Evolutionary conservation across 2,113 vertebrate genomes (phyloP), one percentile per base, ranked within the genome.

Genomic region (Aegypius monachus): DNA sequence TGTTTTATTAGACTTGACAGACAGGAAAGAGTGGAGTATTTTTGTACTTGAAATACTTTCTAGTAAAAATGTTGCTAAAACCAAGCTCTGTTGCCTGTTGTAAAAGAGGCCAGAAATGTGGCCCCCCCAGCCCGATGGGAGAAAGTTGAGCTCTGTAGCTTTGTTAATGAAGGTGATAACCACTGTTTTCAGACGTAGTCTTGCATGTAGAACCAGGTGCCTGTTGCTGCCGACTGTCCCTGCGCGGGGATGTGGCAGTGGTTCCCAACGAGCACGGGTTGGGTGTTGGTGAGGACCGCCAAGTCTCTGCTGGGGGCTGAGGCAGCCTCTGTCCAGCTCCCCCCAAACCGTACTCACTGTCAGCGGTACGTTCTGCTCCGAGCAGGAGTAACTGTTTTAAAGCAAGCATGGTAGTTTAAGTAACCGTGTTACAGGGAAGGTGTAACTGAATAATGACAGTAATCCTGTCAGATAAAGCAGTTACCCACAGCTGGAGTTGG

Each of bases 161-260:
- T 67, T 0, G 0, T 40, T 90, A 15, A 25, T 16, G 52, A 71
- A n/a, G 59, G 17, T 10, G 59, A 23, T 56, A 27, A 26, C 25
- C 47, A 16, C 3, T 36, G 29, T 48, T 84, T 34, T 31, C 34
- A 55, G 19, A 26, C 1, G 0, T 18, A 19, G 38, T 20, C 38
- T 36, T 21, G 27, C 19, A 14, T 9, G 32, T 36, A 42, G 59
- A 52, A 16, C 38, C 21, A 34, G 31, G 34, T 11, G 13, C 8
- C 0, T 5, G 43, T 74, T 3, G 0, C 59, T 73, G 48, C 32
- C 0, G 2, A 4, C 43, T 11, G n/a, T 26, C 13, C 85, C 79
- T 3, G 13, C 0, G 2, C 58, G 1, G 45, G 40, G 58, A 48
- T 1, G 5, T 5, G 38, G 8, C 2, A 8, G 40, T 8, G 27